Percentiles rank a stretch among this genome's conserved stretches.
phyloP scores from a whole-genome alignment of 1,140 invertebrate genomes.

The Glossosoma conforme region DNA sequence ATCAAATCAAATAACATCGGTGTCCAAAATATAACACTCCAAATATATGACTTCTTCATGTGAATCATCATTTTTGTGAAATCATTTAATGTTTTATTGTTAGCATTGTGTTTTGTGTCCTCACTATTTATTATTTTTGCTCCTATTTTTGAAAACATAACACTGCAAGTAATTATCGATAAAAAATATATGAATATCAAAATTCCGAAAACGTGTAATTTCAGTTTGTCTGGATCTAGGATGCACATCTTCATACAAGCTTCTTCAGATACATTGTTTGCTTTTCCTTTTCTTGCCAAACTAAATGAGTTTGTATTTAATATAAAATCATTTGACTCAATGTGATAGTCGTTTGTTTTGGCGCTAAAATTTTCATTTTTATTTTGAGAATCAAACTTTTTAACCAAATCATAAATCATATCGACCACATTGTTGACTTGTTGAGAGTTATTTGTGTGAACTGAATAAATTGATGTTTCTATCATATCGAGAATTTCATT shows the following conservation, averaged over 20 bases:
- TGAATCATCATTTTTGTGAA: slow-evolving; percentile 37
- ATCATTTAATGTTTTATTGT: slow-evolving; percentile 36
- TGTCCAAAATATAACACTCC: slow-evolving; percentile 45
- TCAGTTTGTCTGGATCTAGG: slow-evolving; percentile 37
- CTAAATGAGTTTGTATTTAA: too few relatives aligned
- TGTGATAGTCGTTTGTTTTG: too few relatives aligned
- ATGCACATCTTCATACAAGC: slow-evolving; percentile 41
- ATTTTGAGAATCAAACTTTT: slow-evolving; percentile 30
- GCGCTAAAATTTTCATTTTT: slow-evolving; percentile 34
- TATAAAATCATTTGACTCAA: too few relatives aligned
- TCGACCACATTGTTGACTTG: neutral
- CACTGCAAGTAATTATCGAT: slow-evolving; percentile 40
- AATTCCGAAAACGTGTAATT: slow-evolving; percentile 40
- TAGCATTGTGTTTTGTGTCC: neutral
- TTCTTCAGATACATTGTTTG: slow-evolving; percentile 26
- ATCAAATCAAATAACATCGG: slow-evolving; percentile 45
- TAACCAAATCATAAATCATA: slow-evolving; percentile 30
- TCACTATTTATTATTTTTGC: neutral
- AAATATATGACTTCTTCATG: slow-evolving; percentile 40
- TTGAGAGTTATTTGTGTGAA: neutral
- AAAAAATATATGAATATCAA: slow-evolving; percentile 41
- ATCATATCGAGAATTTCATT: too few relatives aligned
- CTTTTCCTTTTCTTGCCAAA: too few relatives aligned
- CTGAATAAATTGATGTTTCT: too few relatives aligned
- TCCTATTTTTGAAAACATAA: slow-evolving; percentile 39